Evolutionary conservation across 1,140 invertebrate species (phyloP).

Genomic region (Rhagoletis zephyria): DNA sequence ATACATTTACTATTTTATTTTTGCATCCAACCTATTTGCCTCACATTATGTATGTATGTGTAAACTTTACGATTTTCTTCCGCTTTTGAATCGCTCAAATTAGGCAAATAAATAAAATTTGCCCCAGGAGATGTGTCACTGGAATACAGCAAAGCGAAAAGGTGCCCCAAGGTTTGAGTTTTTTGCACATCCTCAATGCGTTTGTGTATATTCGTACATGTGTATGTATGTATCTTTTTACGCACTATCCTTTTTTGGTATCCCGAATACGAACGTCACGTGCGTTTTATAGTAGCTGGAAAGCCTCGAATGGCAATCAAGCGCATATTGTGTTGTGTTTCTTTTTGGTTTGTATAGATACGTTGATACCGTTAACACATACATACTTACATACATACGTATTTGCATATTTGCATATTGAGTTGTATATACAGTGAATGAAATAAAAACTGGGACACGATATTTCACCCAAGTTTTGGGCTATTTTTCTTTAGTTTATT

Average conservation of each 20-base stretch:
- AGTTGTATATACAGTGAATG: no score
- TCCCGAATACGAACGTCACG: neutral
- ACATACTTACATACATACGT: no score
- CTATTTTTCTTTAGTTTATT: no score
- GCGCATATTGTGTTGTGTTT: neutral
- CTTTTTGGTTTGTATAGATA: no score
- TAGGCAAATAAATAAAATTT: conserved; percentile 26
- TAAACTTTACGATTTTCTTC: neutral
- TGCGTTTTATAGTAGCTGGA: neutral
- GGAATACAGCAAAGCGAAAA: neutral
- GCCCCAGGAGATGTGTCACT: neutral
- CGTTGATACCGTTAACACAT: no score
- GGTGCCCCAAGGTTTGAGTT: neutral
- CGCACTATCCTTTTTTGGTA: neutral
- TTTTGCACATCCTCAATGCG: neutral
- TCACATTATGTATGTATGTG: no score
- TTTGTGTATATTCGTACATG: neutral
- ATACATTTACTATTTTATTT: no score
- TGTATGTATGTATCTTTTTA: neutral
- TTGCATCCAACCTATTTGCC: no score
- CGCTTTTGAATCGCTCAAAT: neutral
- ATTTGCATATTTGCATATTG: no score
- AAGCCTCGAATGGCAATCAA: conserved; percentile 24
- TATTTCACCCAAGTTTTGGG: no score
- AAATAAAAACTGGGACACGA: no score